Conservation (phyloP, 2,888 invertebrate genomes). For the Eueremaeus valkanovi region DNA sequence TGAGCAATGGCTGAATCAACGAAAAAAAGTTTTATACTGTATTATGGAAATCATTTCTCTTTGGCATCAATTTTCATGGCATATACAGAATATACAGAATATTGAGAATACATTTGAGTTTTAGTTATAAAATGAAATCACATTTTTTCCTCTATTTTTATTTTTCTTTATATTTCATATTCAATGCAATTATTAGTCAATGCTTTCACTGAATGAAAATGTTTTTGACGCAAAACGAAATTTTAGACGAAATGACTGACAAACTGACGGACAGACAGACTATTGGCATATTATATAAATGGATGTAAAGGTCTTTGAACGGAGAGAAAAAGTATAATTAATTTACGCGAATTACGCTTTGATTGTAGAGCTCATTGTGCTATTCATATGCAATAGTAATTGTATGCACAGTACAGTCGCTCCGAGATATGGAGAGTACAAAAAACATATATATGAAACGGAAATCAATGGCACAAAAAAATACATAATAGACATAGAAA, state of each 20-base stretch:
- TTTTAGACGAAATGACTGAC: background rate
- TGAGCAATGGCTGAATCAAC: background rate
- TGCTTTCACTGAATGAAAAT: background rate
- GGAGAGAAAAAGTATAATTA: background rate
- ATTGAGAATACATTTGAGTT: background rate
- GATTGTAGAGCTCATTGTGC: background rate
- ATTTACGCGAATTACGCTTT: constrained; percentile 21
- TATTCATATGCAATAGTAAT: background rate
- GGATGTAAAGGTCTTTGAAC: constrained; percentile 37
- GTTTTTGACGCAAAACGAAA: background rate
- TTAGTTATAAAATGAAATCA: background rate
- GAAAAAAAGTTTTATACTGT: background rate
- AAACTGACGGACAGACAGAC: background rate
- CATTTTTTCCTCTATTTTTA: background rate
- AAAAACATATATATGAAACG: constrained; percentile 10
- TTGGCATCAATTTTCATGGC: background rate
- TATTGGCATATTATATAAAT: background rate
- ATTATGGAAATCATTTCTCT: constrained; percentile 14
- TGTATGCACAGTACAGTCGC: background rate
- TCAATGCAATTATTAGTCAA: background rate
- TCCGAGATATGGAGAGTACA: background rate
- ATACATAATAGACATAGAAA: constrained; percentile 19
- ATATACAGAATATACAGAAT: too few species aligned
- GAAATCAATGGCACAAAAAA: constrained; percentile 29
- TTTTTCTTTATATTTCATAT: background rate